Percentiles rank a stretch among this genome's conserved stretches.
phyloP scores from a whole-genome alignment of 2,113 vertebrate species.

The Myotis yumanensis region DNA sequence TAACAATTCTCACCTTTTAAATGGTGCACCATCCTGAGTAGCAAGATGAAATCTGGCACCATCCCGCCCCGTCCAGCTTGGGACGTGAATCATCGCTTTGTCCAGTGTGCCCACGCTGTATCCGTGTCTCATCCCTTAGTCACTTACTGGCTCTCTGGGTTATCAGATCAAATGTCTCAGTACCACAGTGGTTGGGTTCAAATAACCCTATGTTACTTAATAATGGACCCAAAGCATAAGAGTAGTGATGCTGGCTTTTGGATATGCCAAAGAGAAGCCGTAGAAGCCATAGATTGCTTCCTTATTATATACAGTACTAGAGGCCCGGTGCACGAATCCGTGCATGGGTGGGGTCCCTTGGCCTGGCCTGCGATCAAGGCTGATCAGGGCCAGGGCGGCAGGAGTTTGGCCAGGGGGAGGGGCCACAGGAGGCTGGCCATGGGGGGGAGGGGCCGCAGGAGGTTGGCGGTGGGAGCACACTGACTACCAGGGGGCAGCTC shows the following conservation, averaged over 20 bases:
- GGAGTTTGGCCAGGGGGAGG: too few relatives aligned
- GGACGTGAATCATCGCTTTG: background rate
- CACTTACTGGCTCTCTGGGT: background rate
- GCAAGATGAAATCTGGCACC: background rate
- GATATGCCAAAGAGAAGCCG: background rate
- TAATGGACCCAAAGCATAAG: too few relatives aligned
- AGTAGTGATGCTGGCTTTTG: too few relatives aligned
- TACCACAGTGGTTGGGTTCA: background rate
- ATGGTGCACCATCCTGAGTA: background rate
- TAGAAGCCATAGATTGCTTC: background rate
- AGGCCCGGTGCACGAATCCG: too few relatives aligned
- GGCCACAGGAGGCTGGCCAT: too few relatives aligned
- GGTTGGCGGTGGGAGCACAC: too few relatives aligned
- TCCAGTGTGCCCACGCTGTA: background rate
- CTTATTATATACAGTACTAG: background rate
- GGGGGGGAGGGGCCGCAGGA: too few relatives aligned
- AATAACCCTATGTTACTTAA: background rate
- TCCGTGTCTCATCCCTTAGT: background rate
- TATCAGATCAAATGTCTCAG: background rate
- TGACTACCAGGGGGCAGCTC: too few relatives aligned
- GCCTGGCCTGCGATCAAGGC: too few relatives aligned
- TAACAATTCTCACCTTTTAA: too few relatives aligned
- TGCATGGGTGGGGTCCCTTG: too few relatives aligned
- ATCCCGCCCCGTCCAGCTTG: too few relatives aligned
- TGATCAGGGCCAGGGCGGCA: rapidly evolving